A percentile compares a stretch with the other conserved stretches of the same genome.
Evolutionary conservation across 2,797 vertebrate genomes (phyloP).

Genomic region (Melopsittacus undulatus): DNA sequence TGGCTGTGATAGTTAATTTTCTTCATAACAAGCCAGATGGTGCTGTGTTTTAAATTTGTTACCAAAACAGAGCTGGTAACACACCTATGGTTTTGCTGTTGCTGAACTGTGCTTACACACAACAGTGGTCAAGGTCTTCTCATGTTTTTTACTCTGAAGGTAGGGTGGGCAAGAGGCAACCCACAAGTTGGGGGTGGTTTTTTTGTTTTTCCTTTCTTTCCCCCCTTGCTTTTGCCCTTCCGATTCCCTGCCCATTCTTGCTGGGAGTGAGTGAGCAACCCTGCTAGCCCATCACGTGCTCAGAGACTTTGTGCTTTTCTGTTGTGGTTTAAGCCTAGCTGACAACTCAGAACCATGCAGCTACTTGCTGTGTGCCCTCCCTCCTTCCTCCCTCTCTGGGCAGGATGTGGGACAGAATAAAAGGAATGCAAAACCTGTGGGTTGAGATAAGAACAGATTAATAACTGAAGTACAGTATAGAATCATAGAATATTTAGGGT

Average conservation of each 20-base stretch:
- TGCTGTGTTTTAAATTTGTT: not conserved
- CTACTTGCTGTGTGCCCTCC: not conserved
- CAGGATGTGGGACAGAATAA: not conserved
- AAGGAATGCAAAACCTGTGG: not conserved
- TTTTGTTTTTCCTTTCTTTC: not conserved
- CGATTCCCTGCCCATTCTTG: fast-evolving
- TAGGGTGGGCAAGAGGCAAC: not conserved
- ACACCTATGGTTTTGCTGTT: not conserved
- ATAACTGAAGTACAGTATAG: not conserved
- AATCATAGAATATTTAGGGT: no score
- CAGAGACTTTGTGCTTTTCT: not conserved
- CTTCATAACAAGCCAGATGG: not conserved
- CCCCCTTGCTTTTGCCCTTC: not conserved
- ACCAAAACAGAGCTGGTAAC: not conserved
- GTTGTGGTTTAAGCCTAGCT: not conserved
- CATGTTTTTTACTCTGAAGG: not conserved
- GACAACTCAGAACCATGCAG: not conserved
- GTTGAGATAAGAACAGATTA: not conserved
- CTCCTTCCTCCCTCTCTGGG: not conserved
- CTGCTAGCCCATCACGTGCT: not conserved
- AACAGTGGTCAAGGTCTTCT: not conserved
- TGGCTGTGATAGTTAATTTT: not conserved
- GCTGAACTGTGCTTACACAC: not conserved
- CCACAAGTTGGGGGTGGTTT: not conserved
- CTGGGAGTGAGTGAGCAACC: not conserved